These are phyloP conservation scores for Mesembrinibis cayennensis DNA, from an alignment of 2,113 vertebrate genomes.

Conservation along the genomic window DNA sequence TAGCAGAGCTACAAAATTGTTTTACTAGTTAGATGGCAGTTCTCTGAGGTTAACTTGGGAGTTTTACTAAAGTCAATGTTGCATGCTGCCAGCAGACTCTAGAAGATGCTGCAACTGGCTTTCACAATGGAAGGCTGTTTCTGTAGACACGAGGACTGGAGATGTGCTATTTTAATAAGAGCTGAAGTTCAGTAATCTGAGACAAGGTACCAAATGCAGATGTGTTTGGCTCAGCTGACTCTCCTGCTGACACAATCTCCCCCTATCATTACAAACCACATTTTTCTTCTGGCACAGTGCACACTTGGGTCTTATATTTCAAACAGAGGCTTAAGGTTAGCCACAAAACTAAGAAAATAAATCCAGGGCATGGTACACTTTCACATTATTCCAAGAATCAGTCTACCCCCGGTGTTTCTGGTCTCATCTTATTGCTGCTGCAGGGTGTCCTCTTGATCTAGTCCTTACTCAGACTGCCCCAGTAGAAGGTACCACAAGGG, in stretches of 20 bases:
- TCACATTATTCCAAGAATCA: not conserved
- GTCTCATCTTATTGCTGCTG: not conserved
- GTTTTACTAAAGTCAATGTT: not conserved
- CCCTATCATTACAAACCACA: not conserved
- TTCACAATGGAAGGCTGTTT: not conserved
- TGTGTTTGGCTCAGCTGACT: not conserved
- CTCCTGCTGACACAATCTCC: not conserved
- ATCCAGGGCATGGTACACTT: not conserved
- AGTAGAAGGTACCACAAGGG: not conserved
- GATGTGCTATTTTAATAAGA: not conserved
- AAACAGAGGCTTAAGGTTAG: not conserved
- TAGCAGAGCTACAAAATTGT: not conserved
- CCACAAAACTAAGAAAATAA: slow-evolving; percentile 1
- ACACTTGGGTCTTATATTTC: not conserved
- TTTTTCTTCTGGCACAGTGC: not conserved
- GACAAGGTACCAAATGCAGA: not conserved
- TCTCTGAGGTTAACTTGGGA: not conserved
- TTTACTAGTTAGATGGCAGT: not conserved
- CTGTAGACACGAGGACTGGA: not conserved
- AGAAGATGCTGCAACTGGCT: not conserved
- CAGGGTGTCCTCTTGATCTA: not conserved
- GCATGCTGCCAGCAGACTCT: not conserved
- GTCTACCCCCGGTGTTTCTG: fast-evolving
- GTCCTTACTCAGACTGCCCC: not conserved
- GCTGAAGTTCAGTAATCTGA: not conserved